These are phyloP conservation scores for Tethya wilhelma DNA, from an alignment of 37 sponge, comb jelly and placozoan species.

Conservation along the genomic window DNA sequence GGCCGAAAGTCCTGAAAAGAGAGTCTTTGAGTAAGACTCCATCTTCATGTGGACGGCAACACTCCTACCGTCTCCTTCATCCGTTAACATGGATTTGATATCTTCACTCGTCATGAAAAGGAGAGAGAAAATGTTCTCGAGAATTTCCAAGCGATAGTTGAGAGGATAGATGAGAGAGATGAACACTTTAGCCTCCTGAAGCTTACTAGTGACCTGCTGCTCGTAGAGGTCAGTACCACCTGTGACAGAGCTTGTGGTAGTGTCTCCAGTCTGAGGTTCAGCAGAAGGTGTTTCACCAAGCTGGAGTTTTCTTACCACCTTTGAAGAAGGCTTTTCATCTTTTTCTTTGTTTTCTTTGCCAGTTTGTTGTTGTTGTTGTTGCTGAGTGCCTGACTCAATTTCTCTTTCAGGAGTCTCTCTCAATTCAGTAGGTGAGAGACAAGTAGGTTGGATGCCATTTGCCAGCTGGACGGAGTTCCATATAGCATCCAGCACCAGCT, in stretches of 20 bases:
- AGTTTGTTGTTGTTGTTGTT: background rate
- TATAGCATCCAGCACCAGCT: conserved; percentile 75
- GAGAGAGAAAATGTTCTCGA: conserved; percentile 94
- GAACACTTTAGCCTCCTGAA: conserved; percentile 75
- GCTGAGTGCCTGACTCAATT: background rate
- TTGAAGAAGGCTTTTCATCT: background rate
- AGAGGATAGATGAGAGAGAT: conserved; percentile 67
- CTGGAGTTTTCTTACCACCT: conserved; percentile 33
- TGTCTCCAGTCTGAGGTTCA: background rate
- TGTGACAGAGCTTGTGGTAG: background rate
- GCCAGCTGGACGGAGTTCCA: conserved; percentile 41
- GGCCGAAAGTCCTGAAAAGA: no score
- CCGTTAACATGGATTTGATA: conserved; percentile 1
- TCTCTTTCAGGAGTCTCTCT: background rate
- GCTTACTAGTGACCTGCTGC: conserved; percentile 14
- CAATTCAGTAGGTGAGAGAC: background rate
- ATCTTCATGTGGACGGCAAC: background rate
- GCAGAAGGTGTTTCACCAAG: background rate
- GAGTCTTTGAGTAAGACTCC: background rate
- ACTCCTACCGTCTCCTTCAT: background rate
- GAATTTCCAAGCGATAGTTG: conserved; percentile 83
- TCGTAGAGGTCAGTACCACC: background rate
- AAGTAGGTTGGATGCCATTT: conserved; percentile 20
- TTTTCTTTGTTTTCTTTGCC: background rate
- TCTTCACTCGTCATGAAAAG: conserved; percentile 82